Conservation (phyloP, 2,113 vertebrate genomes). For the Pomatostomus ruficeps region DNA sequence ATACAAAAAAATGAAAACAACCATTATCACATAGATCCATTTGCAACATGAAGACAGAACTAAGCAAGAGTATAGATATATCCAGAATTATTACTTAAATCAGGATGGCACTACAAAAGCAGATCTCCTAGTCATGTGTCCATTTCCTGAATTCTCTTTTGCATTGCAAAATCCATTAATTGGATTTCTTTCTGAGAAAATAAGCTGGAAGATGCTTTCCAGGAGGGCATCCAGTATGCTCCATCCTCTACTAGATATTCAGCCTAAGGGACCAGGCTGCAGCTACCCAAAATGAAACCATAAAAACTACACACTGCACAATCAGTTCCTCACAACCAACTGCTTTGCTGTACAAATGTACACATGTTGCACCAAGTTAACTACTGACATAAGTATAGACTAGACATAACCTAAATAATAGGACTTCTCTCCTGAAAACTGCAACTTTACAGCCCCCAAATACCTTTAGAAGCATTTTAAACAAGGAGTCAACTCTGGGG, state of each 20-base stretch:
- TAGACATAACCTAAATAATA: neutral
- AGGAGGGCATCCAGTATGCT: neutral
- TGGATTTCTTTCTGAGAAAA: neutral
- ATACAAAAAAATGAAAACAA: neutral
- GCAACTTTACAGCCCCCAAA: neutral
- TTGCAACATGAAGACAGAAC: neutral
- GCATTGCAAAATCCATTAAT: neutral
- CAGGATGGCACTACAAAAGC: neutral
- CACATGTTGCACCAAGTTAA: neutral
- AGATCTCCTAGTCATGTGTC: neutral
- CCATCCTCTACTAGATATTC: neutral
- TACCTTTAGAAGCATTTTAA: neutral
- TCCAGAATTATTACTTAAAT: neutral
- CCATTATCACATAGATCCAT: neutral
- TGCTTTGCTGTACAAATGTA: neutral
- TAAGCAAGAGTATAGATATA: neutral
- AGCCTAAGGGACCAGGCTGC: neutral
- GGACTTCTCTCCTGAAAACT: neutral
- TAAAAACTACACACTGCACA: accelerated
- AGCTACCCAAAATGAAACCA: neutral
- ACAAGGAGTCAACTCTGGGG: neutral
- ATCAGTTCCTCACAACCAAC: neutral
- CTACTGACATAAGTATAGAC: neutral
- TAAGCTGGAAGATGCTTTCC: neutral
- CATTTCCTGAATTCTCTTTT: neutral